Evolutionary conservation across 2,113 vertebrate species (phyloP), one percentile per base, ranked within the genome.

Genomic region (Lampris incognitus): DNA sequence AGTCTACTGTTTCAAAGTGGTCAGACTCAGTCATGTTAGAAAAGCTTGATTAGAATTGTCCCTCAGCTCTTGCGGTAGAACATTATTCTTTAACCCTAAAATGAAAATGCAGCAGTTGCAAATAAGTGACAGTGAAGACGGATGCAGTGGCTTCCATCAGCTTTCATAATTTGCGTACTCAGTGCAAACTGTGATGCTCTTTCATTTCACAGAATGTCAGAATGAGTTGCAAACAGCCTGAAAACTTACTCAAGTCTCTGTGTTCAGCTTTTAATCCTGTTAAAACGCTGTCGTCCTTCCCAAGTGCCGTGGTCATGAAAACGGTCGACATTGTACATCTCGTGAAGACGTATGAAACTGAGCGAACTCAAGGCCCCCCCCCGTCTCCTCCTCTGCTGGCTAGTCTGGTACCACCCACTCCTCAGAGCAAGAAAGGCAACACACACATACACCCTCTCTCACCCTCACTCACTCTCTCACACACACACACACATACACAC

Each of bases 211-310:
- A 39, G 1, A 54, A 3, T 66, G 9, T 46, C 7, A 52, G 9
- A 7, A 39, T 54, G 13, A 13, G 51, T 54, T 4, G 0, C 7
- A 56, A 58, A 46, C 3, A 48, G 9, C 6, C 13, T 6, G 24
- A 24, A 37, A 69, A 59, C 82, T 66, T 76, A 88, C 89, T 70
- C 66, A 7, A 4, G 11, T 8, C 61, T 76, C 44, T 37, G 52
- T 44, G 42, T 51, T 4, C 11, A 8, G 40, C 36, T 11, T 6
- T 46, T 1, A 0, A 38, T 69, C 55, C 4, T 3, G 38, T 10
- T 40, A 11, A 24, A 52, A 57, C 5, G 3, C 69, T 46, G 5
- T 2, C n/a, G 71, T 77, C 48, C 24, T 39, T 9, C n/a, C 48
- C 24, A 24, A 24, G 24, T 24, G 57, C 44, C 6, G 55, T 44